These are phyloP conservation scores for Protonemura montana DNA, from an alignment of 2,888 invertebrate genomes.

Conservation along the genomic window DNA sequence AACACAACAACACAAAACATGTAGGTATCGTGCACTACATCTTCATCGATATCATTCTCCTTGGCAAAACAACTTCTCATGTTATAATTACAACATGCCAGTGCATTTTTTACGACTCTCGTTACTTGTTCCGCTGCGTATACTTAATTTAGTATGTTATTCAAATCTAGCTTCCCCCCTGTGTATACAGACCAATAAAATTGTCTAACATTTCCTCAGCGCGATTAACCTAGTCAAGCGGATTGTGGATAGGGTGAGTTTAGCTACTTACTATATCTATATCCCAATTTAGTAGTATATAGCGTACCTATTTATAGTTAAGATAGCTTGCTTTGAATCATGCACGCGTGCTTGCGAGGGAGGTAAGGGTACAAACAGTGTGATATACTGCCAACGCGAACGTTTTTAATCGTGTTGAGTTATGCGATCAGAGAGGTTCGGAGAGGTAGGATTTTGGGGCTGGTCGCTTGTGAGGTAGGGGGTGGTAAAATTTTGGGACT, in stretches of 20 bases:
- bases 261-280: not conserved
- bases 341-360: conserved; percentile 27
- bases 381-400: not conserved
- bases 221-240: conserved; percentile 1
- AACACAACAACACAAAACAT: no score
- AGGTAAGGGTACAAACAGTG: not conserved
- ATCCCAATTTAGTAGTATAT: not conserved
- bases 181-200: conserved; percentile 26
- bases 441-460: not conserved
- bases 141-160: conserved; percentile 23
- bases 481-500: no score
- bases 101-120: conserved; percentile 13
- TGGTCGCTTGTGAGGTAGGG: no score
- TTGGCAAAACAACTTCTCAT: not conserved
- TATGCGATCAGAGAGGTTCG: not conserved
- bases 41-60: not conserved
- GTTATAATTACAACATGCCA: not conserved
- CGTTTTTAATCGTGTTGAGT: conserved; percentile 38
- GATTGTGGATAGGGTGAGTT: not conserved
- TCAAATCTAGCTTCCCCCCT: conserved; percentile 24
- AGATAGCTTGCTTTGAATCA: conserved; percentile 21
- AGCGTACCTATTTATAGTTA: not conserved
- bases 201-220: conserved; percentile 26
- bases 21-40: no score
- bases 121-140: not conserved